Conservation (phyloP, 2,888 invertebrate species). For the Acronicta alni region DNA sequence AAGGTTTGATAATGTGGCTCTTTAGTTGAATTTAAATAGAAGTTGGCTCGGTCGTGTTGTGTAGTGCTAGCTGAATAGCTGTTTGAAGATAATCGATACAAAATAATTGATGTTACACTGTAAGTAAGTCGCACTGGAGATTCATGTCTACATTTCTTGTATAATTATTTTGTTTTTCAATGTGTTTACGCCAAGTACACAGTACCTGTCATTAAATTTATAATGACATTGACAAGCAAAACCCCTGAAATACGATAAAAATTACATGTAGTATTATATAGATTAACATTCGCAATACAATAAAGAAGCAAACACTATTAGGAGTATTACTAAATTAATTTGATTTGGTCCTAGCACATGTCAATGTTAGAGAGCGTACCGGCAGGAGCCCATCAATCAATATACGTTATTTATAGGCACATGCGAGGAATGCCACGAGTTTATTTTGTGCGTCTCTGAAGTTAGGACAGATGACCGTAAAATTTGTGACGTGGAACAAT, state of each 20-base stretch:
- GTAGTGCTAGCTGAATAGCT: constrained; percentile 34
- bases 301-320: no score
- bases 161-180: no score
- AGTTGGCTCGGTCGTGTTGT: constrained; percentile 26
- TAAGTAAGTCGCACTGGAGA: background rate
- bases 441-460: constrained; percentile 23
- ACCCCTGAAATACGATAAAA: no score
- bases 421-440: constrained; percentile 1
- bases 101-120: constrained; percentile 31
- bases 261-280: no score
- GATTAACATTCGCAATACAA: no score
- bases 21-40: constrained; percentile 27
- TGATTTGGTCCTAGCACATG: background rate
- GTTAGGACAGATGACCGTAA: constrained; percentile 36
- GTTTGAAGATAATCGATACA: constrained; percentile 37
- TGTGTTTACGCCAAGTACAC: no score
- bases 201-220: no score
- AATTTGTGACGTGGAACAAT: constrained; percentile 45
- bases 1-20: constrained; percentile 39
- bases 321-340: no score
- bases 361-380: background rate
- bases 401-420: constrained; percentile 2
- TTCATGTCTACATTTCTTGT: background rate
- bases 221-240: no score
- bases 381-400: constrained; percentile 1